These are phyloP conservation scores for Carapus acus DNA, from an alignment of 2,797 vertebrate species.

Conservation along the genomic window DNA sequence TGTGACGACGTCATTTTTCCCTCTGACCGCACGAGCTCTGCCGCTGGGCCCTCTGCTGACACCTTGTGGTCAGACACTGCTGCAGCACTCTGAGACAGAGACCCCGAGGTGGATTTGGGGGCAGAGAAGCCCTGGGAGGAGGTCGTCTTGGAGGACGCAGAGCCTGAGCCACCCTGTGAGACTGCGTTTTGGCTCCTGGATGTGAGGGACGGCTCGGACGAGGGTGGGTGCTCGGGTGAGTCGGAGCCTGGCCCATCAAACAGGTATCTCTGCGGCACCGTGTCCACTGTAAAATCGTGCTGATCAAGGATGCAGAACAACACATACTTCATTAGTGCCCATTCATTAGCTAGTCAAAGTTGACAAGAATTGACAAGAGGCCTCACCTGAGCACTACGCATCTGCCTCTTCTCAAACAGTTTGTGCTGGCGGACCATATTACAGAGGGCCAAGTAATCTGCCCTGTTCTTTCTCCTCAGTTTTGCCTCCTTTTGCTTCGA, in stretches of 20 bases:
- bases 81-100: conserved; percentile 4
- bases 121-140: conserved; percentile 11
- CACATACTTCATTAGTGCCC: too few relatives aligned
- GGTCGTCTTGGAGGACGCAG: background rate
- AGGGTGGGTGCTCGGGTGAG: background rate
- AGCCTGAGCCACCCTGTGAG: background rate
- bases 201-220: conserved; percentile 3
- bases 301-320: too few relatives aligned
- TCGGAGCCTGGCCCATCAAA: too few relatives aligned
- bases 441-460: conserved; percentile 47
- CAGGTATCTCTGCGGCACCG: too few relatives aligned
- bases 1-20: conserved; percentile 20
- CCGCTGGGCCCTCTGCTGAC: conserved; percentile 31
- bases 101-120: background rate
- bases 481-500: background rate
- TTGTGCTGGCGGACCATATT: conserved; percentile 58
- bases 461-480: conserved; percentile 44
- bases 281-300: too few relatives aligned
- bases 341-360: too few relatives aligned
- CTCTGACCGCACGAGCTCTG: conserved; percentile 31
- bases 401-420: background rate
- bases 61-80: conserved; percentile 23
- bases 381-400: conserved; percentile 20
- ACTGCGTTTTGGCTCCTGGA: conserved; percentile 2
- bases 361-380: background rate